A percentile compares a stretch with the other conserved stretches of the same genome.
Conservation (phyloP, 1,140 invertebrate species). For the Hyposmocoma kahamanoa region DNA sequence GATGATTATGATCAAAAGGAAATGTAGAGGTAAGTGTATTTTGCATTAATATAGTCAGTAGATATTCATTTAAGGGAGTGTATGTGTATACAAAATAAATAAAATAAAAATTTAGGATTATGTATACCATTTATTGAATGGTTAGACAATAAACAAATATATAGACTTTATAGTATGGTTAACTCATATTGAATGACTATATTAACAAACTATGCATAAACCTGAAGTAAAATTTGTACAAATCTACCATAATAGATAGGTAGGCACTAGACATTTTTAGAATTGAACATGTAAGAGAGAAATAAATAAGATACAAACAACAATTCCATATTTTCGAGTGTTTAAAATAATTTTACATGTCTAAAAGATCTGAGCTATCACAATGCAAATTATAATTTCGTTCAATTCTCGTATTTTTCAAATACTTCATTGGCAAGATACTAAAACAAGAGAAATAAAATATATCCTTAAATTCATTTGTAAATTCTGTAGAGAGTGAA, state of each 20-base stretch:
- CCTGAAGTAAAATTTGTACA: slow-evolving; percentile 62
- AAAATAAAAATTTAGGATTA: slow-evolving; percentile 22
- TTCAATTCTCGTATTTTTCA: slow-evolving; percentile 47
- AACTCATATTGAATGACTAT: slow-evolving; percentile 55
- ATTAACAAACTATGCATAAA: slow-evolving; percentile 27
- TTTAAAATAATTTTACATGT: slow-evolving; percentile 26
- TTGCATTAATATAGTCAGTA: not conserved
- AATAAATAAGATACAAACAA: slow-evolving; percentile 34
- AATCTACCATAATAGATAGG: slow-evolving; percentile 14
- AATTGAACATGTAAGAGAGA: slow-evolving; percentile 26
- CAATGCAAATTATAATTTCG: slow-evolving; percentile 52
- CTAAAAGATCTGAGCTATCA: slow-evolving; percentile 66
- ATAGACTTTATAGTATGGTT: slow-evolving; percentile 54
- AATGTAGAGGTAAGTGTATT: not conserved
- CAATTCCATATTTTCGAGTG: slow-evolving; percentile 12
- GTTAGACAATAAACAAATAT: slow-evolving; percentile 66
- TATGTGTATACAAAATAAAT: not conserved
- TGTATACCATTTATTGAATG: slow-evolving; percentile 64
- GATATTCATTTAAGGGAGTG: not conserved
- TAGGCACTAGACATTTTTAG: slow-evolving; percentile 20
- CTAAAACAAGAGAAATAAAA: slow-evolving; percentile 44
- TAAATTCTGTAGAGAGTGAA: slow-evolving; percentile 65
- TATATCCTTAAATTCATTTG: slow-evolving; percentile 50
- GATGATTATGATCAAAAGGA: not conserved
- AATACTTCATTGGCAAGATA: slow-evolving; percentile 70